Evolutionary conservation across 2,797 vertebrate genomes (phyloP).

Genomic region (Adelosebastes latens): DNA sequence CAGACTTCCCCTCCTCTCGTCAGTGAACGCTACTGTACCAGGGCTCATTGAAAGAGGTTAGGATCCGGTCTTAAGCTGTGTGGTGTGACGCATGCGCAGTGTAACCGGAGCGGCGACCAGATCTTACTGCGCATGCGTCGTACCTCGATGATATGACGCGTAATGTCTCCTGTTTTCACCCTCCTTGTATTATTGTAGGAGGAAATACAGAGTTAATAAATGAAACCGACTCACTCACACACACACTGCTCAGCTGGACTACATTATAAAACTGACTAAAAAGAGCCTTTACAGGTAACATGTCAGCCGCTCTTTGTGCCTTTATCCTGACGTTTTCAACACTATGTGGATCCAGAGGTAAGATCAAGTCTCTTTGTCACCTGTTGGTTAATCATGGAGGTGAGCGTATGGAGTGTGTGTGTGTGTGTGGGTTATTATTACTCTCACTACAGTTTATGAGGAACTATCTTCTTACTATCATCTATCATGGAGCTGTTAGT

Average conservation of each 20-base stretch:
- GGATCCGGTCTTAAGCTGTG: rapidly evolving
- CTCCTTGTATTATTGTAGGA: neutral
- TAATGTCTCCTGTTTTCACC: rapidly evolving
- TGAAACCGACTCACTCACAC: neutral
- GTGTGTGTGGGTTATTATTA: neutral
- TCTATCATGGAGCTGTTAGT: neutral
- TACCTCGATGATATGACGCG: too few relatives aligned
- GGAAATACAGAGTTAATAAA: constrained; percentile 4
- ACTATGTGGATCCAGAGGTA: constrained; percentile 20
- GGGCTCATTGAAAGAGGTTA: too few relatives aligned
- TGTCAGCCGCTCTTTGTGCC: neutral
- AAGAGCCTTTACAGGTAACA: neutral
- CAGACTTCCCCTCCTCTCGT: neutral
- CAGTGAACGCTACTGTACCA: too few relatives aligned
- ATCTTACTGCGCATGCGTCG: too few relatives aligned
- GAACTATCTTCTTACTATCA: neutral
- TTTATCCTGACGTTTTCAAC: constrained; percentile 16
- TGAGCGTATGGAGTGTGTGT: neutral
- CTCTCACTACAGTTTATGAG: neutral
- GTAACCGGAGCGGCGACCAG: too few relatives aligned
- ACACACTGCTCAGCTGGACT: neutral
- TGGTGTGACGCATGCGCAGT: too few relatives aligned
- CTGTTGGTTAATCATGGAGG: neutral
- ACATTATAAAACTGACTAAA: neutral
- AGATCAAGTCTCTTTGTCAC: neutral